These are phyloP conservation scores for Nesometra sesokonis DNA, from an alignment of 35 echinoderm and acorn worm genomes.

Conservation along the genomic window DNA sequence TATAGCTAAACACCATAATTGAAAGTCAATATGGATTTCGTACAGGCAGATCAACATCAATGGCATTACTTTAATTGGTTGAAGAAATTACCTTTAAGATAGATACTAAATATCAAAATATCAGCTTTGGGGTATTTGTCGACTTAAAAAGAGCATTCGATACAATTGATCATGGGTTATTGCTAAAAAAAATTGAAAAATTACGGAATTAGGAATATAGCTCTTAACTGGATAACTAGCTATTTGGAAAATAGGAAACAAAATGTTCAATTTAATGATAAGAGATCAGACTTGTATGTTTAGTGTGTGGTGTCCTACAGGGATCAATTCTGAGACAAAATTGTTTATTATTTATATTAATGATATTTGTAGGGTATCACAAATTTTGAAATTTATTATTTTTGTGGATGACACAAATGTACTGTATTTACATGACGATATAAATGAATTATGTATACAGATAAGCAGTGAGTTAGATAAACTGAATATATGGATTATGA, in stretches of 20 bases:
- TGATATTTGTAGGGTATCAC: slow-evolving; percentile 17
- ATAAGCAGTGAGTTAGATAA: slow-evolving; percentile 3
- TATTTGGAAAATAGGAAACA: slow-evolving; percentile 10
- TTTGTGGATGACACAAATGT: slow-evolving; percentile 34
- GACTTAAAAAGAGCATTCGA: slow-evolving; percentile 28
- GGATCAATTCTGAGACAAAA: slow-evolving; percentile 25
- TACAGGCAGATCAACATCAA: too few species aligned
- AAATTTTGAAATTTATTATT: slow-evolving; percentile 7
- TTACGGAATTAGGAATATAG: slow-evolving; percentile 10
- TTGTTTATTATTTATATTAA: slow-evolving; percentile 19
- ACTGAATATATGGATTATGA: not conserved
- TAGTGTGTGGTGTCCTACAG: slow-evolving; percentile 13
- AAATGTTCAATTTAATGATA: slow-evolving; percentile 1
- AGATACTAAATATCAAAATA: not conserved
- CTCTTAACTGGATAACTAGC: slow-evolving; percentile 4
- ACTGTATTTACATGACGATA: not conserved
- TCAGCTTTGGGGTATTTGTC: not conserved
- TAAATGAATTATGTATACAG: not conserved
- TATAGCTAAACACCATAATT: too few species aligned
- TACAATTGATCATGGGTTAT: slow-evolving; percentile 16
- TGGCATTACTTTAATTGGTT: too few species aligned
- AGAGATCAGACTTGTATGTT: not conserved
- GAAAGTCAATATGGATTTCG: too few species aligned
- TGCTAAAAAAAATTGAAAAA: slow-evolving; percentile 12
- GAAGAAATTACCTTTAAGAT: too few species aligned